A percentile compares a stretch with the other conserved stretches of the same genome.
Evolutionary conservation across 2,113 vertebrate species (phyloP).

Genomic region (Gnathonemus longibarbis): DNA sequence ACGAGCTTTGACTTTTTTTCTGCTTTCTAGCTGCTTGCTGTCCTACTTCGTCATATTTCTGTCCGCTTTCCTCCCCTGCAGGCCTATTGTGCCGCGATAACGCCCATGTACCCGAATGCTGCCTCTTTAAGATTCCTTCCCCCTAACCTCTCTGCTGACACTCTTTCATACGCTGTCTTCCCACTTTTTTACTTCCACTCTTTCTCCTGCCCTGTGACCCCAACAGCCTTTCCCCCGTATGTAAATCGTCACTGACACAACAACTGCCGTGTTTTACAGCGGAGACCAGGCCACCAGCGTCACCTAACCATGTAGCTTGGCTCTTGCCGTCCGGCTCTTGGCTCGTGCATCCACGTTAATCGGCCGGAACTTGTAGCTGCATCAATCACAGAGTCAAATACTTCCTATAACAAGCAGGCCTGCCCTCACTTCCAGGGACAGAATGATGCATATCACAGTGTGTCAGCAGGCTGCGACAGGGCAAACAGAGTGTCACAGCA

Average conservation of each 20-base stretch:
- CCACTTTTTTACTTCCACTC: slow-evolving; percentile 46
- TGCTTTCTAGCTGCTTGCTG: neutral
- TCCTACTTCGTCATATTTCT: neutral
- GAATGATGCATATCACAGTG: slow-evolving; percentile 38
- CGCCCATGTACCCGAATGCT: neutral
- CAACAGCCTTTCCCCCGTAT: slow-evolving; percentile 37
- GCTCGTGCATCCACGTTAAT: slow-evolving; percentile 50
- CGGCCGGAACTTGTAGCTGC: slow-evolving; percentile 44
- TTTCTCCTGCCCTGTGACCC: slow-evolving; percentile 58
- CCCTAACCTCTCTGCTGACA: slow-evolving; percentile 1
- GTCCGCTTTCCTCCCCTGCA: neutral
- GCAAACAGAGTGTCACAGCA: neutral
- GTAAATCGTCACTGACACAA: slow-evolving; percentile 53
- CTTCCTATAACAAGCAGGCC: slow-evolving; percentile 51
- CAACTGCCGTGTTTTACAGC: slow-evolving; percentile 55
- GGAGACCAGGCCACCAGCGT: slow-evolving; percentile 54
- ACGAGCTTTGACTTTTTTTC: neutral
- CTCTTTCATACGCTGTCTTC: neutral
- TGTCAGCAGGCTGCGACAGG: slow-evolving; percentile 9
- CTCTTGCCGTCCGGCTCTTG: slow-evolving; percentile 41
- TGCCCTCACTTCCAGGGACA: slow-evolving; percentile 42
- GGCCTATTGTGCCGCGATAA: neutral
- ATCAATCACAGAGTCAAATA: slow-evolving; percentile 58
- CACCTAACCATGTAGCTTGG: slow-evolving; percentile 33
- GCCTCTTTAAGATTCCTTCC: neutral